Conservation (phyloP, 2,888 invertebrate genomes). For the Xylophagus ater region DNA sequence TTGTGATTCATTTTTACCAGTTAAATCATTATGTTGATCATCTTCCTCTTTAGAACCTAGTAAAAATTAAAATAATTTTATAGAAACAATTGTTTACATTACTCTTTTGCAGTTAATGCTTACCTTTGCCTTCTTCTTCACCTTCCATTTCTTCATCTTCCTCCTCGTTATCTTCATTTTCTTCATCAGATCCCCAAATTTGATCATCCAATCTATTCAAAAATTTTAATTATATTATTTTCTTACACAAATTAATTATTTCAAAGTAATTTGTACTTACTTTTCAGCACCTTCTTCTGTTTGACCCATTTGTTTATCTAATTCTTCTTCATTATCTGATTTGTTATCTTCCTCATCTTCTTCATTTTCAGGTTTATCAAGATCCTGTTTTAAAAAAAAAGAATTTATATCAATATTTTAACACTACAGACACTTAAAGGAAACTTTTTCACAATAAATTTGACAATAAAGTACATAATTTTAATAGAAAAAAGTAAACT, state of each 20-base stretch:
- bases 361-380: conserved; percentile 50
- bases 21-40: conserved; percentile 40
- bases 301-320: conserved; percentile 95
- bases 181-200: conserved; percentile 78
- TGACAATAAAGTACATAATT: no score
- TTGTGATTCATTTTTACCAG: conserved; percentile 43
- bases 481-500: no score
- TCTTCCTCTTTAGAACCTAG: conserved; percentile 64
- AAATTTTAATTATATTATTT: background rate
- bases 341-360: conserved; percentile 49
- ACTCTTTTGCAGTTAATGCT: background rate
- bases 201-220: conserved; percentile 52
- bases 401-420: no score
- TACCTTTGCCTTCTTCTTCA: conserved; percentile 47
- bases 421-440: no score
- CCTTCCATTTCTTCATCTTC: conserved; percentile 45
- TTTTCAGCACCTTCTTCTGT: conserved; percentile 77
- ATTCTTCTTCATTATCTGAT: conserved; percentile 62
- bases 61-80: background rate
- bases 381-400: conserved; percentile 42
- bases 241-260: background rate
- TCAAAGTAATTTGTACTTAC: conserved; percentile 34
- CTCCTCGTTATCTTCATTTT: conserved; percentile 52
- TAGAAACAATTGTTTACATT: background rate
- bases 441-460: no score